These are phyloP conservation scores for Kryphioiulus occultus DNA, from an alignment of 2,888 invertebrate genomes.

Conservation along the genomic window DNA sequence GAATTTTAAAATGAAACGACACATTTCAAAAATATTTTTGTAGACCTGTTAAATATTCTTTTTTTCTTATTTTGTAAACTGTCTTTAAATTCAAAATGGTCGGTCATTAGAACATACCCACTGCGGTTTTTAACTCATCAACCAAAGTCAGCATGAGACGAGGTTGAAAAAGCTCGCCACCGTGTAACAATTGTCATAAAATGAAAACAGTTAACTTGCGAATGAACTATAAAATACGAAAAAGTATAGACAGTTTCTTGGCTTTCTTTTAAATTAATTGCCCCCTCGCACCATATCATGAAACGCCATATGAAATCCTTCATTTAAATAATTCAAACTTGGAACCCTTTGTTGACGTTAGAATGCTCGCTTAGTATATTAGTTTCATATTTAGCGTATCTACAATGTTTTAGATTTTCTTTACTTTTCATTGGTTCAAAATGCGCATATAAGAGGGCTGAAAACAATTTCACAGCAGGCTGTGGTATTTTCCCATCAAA, in stretches of 20 bases:
- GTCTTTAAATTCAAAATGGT: background rate
- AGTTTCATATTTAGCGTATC: background rate
- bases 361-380: background rate
- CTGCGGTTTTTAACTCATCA: background rate
- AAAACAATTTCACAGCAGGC: constrained; percentile 31
- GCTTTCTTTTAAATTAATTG: background rate
- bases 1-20: too few species aligned
- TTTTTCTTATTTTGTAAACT: background rate
- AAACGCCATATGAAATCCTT: background rate
- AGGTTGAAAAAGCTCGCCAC: background rate
- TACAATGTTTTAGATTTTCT: background rate
- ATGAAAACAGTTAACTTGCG: background rate
- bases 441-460: background rate
- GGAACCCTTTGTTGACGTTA: background rate
- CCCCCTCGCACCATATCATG: background rate
- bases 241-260: constrained; percentile 9
- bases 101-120: background rate
- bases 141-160: background rate
- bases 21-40: background rate
- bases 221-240: background rate
- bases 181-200: background rate
- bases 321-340: background rate
- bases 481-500: constrained; percentile 31
- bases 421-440: background rate
- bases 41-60: background rate